Base-by-base conservation (phyloP, 2,888 invertebrate genomes). In the Polietes domitor region DNA sequence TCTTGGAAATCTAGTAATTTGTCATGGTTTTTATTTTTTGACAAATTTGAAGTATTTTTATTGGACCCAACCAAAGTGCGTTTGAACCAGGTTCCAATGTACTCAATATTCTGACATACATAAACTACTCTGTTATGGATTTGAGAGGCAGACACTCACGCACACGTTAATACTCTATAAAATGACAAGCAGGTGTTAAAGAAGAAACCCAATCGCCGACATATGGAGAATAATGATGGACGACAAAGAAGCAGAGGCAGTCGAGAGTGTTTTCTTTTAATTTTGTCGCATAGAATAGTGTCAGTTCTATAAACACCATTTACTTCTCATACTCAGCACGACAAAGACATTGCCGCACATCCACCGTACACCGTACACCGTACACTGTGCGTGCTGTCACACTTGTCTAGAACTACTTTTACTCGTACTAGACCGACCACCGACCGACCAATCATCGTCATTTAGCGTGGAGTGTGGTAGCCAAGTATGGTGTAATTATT, bases 181-280 rank as follows among this genome's bases (percentile, higher is more conserved):
- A 61, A 65, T 41, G 41, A 65, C 37, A 65, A 41, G 65, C 65
- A 65, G 65, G 65, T 65, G 65, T 65, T 65, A 65, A 41, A 24
- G 65, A 65, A 65, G 65, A 65, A 37, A 65, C 19, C 17, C 19
- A 41, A 65, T 10, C 63, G 28, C 65, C 65, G 19, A 19, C 65
- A 53, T 7, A 53, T 21, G 9, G 9, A 53, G 53, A 17, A 19
- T 24, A 53, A 10, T 21, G 24, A 6, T 21, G 24, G 53, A 19
- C 2, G 50, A 7, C 37, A 37, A 37, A 37, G 50, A n/a, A 37
- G 37, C 7, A 37, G 37, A 10, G 37, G 12, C 37, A 37, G 37
- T 37, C 37, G 37, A n/a, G n/a, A n/a, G n/a, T n/a, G n/a, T n/a
- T n/a, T n/a, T n/a, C n/a, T n/a, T n/a, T n/a, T n/a, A n/a, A n/a